A percentile compares a stretch with the other conserved stretches of the same genome.
Conservation (phyloP, 1,140 invertebrate genomes). For the Oscheius sp. region DNA sequence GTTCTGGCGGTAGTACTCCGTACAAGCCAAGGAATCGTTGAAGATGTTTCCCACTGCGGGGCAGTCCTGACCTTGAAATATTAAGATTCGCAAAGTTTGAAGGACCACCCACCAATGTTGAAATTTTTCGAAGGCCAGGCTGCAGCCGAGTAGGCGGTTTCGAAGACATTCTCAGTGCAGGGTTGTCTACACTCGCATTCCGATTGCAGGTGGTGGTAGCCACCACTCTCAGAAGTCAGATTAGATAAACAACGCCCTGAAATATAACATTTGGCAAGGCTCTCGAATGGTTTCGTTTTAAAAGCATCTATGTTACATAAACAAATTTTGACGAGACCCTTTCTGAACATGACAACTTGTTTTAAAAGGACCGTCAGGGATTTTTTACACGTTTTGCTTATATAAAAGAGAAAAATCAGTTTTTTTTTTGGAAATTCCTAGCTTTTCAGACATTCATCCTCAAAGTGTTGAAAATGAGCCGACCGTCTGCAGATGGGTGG, state of each 20-base stretch:
- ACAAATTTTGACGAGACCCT: not conserved
- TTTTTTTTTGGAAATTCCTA: too few relatives aligned
- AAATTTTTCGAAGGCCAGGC: conserved; percentile 59
- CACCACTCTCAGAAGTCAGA: conserved; percentile 52
- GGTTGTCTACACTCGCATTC: conserved; percentile 53
- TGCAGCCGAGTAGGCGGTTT: conserved; percentile 61
- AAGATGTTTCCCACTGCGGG: conserved; percentile 31
- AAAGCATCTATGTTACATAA: not conserved
- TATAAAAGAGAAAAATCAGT: too few relatives aligned
- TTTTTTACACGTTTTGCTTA: too few relatives aligned
- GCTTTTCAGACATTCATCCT: too few relatives aligned
- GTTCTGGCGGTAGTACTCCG: conserved; percentile 43
- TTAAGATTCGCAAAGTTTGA: not conserved
- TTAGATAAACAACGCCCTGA: conserved; percentile 50
- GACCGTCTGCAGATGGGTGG: too few relatives aligned
- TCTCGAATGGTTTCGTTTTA: not conserved
- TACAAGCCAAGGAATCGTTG: conserved; percentile 41
- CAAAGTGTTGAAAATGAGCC: too few relatives aligned
- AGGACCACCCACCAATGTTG: conserved; percentile 46
- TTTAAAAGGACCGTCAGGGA: too few relatives aligned
- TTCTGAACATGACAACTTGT: not conserved
- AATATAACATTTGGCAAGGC: not conserved
- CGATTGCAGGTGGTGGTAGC: conserved; percentile 58
- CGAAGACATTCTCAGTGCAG: conserved; percentile 59
- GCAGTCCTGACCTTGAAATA: conserved; percentile 39